These are phyloP conservation scores for Syritta pipiens DNA, from an alignment of 2,888 invertebrate genomes.

Conservation along the genomic window DNA sequence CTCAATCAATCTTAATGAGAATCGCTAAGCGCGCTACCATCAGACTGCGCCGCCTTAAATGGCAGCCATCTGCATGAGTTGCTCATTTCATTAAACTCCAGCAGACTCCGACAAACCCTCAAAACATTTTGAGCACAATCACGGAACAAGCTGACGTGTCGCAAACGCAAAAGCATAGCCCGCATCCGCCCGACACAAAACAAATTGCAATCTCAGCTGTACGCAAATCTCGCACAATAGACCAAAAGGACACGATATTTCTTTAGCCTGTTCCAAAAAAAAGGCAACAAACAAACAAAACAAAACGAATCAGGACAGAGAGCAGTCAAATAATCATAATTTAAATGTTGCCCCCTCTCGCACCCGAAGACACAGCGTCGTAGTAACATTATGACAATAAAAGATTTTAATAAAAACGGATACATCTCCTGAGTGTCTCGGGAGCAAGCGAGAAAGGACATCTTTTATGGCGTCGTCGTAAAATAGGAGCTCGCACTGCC, in stretches of 20 bases:
- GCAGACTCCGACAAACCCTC: constrained; percentile 8
- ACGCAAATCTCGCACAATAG: constrained; percentile 47
- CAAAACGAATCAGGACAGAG: constrained; percentile 41
- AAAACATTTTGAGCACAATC: constrained; percentile 50
- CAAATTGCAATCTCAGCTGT: constrained; percentile 64
- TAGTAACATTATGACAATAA: constrained; percentile 65
- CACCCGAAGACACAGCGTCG: constrained; percentile 32
- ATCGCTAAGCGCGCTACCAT: too few species aligned
- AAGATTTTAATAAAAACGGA: constrained; percentile 62
- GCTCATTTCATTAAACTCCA: constrained; percentile 33
- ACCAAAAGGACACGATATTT: constrained; percentile 5
- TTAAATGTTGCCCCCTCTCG: constrained; percentile 52
- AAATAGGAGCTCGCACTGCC: constrained; percentile 53
- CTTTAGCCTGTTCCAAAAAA: neutral
- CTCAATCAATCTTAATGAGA: too few species aligned
- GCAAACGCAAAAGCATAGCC: neutral
- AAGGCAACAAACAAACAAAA: neutral
- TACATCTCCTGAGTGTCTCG: constrained; percentile 41
- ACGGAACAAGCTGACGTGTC: constrained; percentile 57
- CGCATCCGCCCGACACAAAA: constrained; percentile 34
- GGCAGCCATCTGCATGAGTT: constrained; percentile 42
- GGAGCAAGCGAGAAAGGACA: constrained; percentile 19
- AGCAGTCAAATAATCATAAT: constrained; percentile 65
- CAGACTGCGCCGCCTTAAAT: too few species aligned
- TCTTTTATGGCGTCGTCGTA: constrained; percentile 52